A percentile compares a stretch with the other conserved stretches of the same genome.
phyloP scores from a whole-genome alignment of 2,797 vertebrate species.

The Syndactyla subalaris region DNA sequence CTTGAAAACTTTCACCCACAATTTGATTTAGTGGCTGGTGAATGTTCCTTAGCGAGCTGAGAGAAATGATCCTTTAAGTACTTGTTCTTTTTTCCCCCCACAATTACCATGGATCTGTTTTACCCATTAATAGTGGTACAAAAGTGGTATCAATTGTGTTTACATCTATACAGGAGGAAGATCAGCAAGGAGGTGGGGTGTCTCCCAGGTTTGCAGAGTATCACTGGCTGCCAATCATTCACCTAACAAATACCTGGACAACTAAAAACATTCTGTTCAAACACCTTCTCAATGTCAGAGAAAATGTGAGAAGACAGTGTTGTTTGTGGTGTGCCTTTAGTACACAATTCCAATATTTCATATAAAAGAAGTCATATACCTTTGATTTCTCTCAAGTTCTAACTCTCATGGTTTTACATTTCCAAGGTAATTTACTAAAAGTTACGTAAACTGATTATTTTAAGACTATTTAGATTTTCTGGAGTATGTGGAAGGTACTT shows the following conservation, averaged over 20 bases:
- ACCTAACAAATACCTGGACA: background rate
- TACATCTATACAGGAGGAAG: background rate
- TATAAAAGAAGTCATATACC: background rate
- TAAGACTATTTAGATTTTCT: background rate
- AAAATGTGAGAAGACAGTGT: background rate
- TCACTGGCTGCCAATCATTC: background rate
- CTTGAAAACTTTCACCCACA: background rate
- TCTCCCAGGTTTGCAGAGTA: background rate
- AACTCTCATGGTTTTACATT: background rate
- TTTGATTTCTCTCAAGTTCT: background rate
- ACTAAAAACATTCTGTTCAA: background rate
- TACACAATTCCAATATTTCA: fast-evolving
- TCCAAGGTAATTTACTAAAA: background rate
- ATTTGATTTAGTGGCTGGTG: background rate
- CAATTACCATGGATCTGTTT: background rate
- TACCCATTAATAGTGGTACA: background rate
- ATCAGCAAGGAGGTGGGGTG: background rate
- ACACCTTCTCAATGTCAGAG: background rate
- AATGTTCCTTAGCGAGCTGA: background rate
- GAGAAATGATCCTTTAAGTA: background rate
- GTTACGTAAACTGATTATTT: background rate
- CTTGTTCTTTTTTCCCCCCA: background rate
- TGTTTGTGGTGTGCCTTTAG: background rate
- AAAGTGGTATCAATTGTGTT: background rate
- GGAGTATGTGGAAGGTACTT: background rate